A percentile compares a stretch with the other conserved stretches of the same genome.
phyloP scores from a whole-genome alignment of 2,113 vertebrate species.

The Pipra filicauda region DNA sequence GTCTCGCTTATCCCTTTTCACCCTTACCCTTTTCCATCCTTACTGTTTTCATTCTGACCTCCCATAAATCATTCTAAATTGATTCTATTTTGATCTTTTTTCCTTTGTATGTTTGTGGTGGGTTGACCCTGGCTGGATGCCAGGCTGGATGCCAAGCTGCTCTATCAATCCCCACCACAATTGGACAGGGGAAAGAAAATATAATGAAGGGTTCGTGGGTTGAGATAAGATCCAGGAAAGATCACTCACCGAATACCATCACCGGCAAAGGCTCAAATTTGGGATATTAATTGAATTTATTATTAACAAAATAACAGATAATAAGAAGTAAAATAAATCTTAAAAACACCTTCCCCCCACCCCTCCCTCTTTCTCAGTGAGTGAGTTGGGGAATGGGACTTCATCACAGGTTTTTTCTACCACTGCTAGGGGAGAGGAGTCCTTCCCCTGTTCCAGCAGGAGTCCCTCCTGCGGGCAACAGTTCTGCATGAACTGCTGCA shows the following conservation, averaged over 20 bases:
- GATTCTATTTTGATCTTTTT: not conserved
- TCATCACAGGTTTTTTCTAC: not conserved
- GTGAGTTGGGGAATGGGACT: not conserved
- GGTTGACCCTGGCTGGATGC: not conserved
- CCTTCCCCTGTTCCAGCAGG: accelerated
- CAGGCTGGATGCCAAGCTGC: not conserved
- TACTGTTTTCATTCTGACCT: not conserved
- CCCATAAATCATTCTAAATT: not conserved
- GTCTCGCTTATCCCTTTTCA: not conserved
- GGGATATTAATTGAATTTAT: not conserved
- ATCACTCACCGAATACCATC: no score
- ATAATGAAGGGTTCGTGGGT: not conserved
- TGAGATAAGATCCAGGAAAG: not conserved
- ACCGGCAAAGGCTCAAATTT: accelerated
- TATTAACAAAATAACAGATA: not conserved
- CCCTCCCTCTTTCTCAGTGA: no score
- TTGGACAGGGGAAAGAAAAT: not conserved
- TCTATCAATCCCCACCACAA: accelerated
- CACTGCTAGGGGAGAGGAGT: not conserved
- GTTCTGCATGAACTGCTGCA: not conserved
- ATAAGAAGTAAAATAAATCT: not conserved
- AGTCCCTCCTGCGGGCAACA: not conserved
- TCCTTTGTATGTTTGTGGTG: not conserved
- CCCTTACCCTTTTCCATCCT: not conserved
- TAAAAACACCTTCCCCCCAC: not conserved